A percentile compares a stretch with the other conserved stretches of the same genome.
Conservation (phyloP, 2,888 invertebrate genomes). For the Drymonia ruficornis region DNA sequence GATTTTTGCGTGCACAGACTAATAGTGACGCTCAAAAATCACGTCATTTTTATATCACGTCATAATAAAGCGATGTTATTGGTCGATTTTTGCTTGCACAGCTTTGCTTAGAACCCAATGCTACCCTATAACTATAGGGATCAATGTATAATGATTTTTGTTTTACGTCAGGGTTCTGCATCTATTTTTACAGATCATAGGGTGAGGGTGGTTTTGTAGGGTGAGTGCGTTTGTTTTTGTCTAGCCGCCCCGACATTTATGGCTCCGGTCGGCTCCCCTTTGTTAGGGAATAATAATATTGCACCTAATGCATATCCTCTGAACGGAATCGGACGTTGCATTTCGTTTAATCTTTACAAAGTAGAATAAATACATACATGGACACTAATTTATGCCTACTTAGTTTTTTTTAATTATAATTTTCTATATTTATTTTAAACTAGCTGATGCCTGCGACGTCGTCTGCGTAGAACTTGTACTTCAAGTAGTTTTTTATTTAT, state of each 20-base stretch:
- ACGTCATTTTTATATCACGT: not conserved
- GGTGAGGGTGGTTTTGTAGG: slow-evolving; percentile 38
- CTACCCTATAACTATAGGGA: not conserved
- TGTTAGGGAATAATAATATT: slow-evolving; percentile 13
- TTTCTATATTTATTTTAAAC: too few species aligned
- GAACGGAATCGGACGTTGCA: not conserved
- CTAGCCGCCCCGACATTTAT: slow-evolving; percentile 16
- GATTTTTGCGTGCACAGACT: not conserved
- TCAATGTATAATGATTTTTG: not conserved
- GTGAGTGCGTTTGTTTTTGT: slow-evolving; percentile 32
- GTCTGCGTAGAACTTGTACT: too few species aligned
- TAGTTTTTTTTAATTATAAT: too few species aligned
- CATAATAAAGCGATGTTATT: not conserved
- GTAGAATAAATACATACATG: too few species aligned
- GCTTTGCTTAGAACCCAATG: not conserved
- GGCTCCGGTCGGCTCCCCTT: slow-evolving; percentile 21
- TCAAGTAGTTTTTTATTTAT: too few species aligned
- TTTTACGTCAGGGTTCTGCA: slow-evolving; percentile 15
- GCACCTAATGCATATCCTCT: slow-evolving; percentile 3
- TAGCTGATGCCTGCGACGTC: too few species aligned
- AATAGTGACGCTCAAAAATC: not conserved
- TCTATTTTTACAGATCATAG: slow-evolving; percentile 39
- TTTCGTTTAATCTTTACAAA: not conserved
- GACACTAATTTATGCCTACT: too few species aligned
- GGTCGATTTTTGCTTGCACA: not conserved